Conservation (phyloP, 1,140 invertebrate species). For the Danaus plexippus region DNA sequence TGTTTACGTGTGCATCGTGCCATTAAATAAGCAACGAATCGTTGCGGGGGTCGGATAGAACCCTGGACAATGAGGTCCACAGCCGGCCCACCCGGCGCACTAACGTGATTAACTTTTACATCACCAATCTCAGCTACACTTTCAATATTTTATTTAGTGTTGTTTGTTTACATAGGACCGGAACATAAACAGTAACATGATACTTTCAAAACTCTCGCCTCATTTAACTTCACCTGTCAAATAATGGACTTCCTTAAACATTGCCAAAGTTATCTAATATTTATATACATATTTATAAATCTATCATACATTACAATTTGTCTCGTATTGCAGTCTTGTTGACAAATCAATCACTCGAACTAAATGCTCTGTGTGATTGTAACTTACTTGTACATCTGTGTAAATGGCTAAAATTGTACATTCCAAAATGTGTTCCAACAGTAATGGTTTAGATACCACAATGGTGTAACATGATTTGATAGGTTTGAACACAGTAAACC, state of each 20-base stretch:
- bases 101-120: conserved; percentile 62
- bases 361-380: conserved; percentile 9
- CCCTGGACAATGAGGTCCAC: conserved; percentile 51
- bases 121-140: conserved; percentile 33
- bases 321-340: conserved; percentile 16
- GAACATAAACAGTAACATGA: conserved; percentile 4
- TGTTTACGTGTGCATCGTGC: conserved; percentile 68
- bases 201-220: conserved; percentile 1
- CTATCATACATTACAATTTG: conserved; percentile 20
- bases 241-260: conserved; percentile 2
- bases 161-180: conserved; percentile 13
- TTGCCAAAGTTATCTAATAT: background rate
- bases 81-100: conserved; percentile 41
- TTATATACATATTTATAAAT: background rate
- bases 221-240: background rate
- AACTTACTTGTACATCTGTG: conserved; percentile 4
- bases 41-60: conserved; percentile 42
- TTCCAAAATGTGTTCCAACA: background rate
- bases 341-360: conserved; percentile 23
- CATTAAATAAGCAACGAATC: conserved; percentile 68
- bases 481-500: conserved; percentile 3
- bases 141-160: conserved; percentile 27
- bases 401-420: background rate
- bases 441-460: conserved; percentile 1
- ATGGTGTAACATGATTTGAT: background rate